Evolutionary conservation across 2,113 vertebrate genomes (phyloP).

Genomic region (Dendropsophus ebraccatus): DNA sequence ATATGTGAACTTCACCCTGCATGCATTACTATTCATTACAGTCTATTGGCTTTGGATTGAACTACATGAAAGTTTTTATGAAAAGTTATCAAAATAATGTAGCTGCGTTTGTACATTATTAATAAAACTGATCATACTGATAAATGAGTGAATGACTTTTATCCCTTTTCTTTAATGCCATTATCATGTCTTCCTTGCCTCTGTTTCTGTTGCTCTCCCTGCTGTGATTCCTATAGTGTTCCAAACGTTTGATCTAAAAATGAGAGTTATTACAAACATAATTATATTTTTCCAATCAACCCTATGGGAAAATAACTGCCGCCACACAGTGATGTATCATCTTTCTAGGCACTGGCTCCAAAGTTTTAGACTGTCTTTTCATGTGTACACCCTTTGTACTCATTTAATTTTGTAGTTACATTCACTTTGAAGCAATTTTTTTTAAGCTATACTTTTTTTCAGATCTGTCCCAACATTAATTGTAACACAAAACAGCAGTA

Average conservation of each 20-base stretch:
- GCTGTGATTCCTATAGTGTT: constrained; percentile 36
- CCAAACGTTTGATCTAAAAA: constrained; percentile 10
- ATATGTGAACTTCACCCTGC: background rate
- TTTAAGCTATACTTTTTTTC: background rate
- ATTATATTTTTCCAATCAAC: constrained; percentile 31
- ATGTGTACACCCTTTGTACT: constrained; percentile 6
- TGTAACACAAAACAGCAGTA: constrained; percentile 9
- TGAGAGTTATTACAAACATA: constrained; percentile 34
- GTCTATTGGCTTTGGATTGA: background rate
- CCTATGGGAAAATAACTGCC: constrained; percentile 33
- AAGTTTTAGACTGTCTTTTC: background rate
- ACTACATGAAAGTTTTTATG: background rate
- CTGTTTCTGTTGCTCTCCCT: constrained; percentile 6
- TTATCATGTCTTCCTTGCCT: background rate
- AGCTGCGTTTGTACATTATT: background rate
- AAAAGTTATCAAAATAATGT: background rate
- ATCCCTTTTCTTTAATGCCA: background rate
- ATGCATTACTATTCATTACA: background rate
- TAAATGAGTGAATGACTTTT: constrained; percentile 2
- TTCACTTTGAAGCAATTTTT: constrained; percentile 21
- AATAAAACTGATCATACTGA: constrained; percentile 4
- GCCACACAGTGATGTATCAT: constrained; percentile 1
- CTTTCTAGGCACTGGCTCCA: constrained; percentile 13
- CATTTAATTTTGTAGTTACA: constrained; percentile 23
- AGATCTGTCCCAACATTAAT: background rate